Evolutionary conservation across 2,888 invertebrate species (phyloP).

Genomic region (Callyntrura guangdongensis): DNA sequence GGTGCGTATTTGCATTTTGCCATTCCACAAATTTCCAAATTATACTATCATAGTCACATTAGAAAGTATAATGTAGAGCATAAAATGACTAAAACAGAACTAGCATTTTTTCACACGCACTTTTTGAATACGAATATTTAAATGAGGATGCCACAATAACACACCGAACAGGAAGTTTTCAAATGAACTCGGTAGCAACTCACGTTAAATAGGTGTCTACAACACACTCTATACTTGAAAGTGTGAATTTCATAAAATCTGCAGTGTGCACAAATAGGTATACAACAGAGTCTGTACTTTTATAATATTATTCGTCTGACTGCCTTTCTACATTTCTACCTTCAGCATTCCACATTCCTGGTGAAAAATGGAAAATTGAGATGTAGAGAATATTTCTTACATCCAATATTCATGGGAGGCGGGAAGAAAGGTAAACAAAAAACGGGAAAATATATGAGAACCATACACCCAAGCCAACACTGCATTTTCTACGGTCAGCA

Average conservation of each 20-base stretch:
- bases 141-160: neutral
- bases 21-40: conserved; percentile 42
- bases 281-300: neutral
- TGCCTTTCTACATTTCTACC: neutral
- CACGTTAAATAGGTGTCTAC: neutral
- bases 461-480: neutral
- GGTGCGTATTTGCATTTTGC: neutral
- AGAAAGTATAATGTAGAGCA: conserved; percentile 30
- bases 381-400: conserved; percentile 26
- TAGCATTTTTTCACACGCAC: neutral
- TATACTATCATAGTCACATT: conserved; percentile 49
- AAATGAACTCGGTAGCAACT: neutral
- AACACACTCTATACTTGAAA: neutral
- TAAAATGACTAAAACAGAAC: neutral
- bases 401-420: conserved; percentile 60
- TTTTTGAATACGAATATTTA: neutral
- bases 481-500: conserved; percentile 45
- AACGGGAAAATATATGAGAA: neutral
- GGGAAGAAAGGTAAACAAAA: conserved; percentile 52
- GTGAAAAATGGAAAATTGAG: conserved; percentile 43
- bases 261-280: neutral
- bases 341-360: neutral
- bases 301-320: neutral
- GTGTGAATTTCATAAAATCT: neutral
- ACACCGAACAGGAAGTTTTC: conserved; percentile 10